A percentile compares a stretch with the other conserved stretches of the same genome.
Evolutionary conservation across 2,888 invertebrate genomes (phyloP).

Genomic region (Steinernema scapterisci): DNA sequence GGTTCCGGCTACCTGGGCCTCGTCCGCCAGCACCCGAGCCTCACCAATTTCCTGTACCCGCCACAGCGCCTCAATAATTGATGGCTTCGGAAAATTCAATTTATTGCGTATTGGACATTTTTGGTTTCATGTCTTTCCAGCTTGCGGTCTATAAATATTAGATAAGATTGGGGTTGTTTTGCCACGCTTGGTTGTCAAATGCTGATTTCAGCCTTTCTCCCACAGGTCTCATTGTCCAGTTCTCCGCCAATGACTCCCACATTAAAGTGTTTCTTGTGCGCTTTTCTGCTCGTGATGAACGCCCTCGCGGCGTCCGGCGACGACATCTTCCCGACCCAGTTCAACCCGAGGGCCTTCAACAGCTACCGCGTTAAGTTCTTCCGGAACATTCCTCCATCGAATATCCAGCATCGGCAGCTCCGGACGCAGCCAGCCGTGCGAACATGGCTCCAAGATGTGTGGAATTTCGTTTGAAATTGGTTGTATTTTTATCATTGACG

Average conservation of each 20-base stretch:
- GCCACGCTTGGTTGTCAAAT: not conserved
- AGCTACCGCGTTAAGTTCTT: slow-evolving; percentile 21
- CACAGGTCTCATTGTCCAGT: not conserved
- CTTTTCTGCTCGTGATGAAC: no score
- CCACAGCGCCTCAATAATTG: not conserved
- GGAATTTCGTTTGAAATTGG: not conserved
- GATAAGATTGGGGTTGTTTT: slow-evolving; percentile 3
- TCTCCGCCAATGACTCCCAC: not conserved
- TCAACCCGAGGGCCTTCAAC: not conserved
- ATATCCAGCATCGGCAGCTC: not conserved
- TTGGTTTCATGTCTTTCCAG: not conserved
- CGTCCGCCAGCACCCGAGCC: slow-evolving; percentile 17
- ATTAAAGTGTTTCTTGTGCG: no score
- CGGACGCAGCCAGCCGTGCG: not conserved
- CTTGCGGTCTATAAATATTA: slow-evolving; percentile 28
- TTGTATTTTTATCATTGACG: not conserved
- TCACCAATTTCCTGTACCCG: slow-evolving; percentile 8
- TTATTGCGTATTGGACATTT: not conserved
- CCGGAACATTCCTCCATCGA: slow-evolving; percentile 1
- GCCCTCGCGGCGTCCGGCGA: not conserved
- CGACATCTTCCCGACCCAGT: not conserved
- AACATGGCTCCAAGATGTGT: not conserved
- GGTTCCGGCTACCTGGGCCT: slow-evolving; percentile 10
- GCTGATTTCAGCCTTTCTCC: not conserved
- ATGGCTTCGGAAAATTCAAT: not conserved